Evolutionary conservation across 2,888 invertebrate genomes (phyloP), one percentile per base, ranked within the genome.

Genomic region (Nipponacmea schrenckii): DNA sequence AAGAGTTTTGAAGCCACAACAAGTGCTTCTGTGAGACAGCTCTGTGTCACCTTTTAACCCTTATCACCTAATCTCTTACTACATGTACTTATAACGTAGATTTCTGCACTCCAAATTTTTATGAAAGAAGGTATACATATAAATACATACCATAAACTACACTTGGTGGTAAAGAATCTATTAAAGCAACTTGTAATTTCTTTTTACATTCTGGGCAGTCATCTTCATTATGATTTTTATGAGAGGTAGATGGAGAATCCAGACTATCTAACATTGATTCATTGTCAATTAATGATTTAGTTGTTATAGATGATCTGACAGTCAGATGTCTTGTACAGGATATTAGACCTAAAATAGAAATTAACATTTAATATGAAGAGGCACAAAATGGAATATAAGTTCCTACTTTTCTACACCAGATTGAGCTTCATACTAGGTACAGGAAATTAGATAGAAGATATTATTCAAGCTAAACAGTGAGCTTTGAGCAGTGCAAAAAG

Each of bases 291-390:
- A 62, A 44, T 3, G 71, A 65, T n/a, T 79, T 71, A 10, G 87
- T 78, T 8, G 76, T 75, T n/a, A 90, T 79, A 27, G 84, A 82
- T 4, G 90, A 89, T 67, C 88, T 84, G 26, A 91, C 95, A 1
- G 96, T 94, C 72, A 98, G 91, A 87, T 98, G 98, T 69, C 96
- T 91, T 0, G 95, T 95, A 88, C 98, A 98, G 78, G 94, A 95
- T 78, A 98, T 96, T 84, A 98, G 90, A 90, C 96, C 90, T 91
- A 78, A 56, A 83, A 74, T 20, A 45, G 20, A 24, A 5, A n/a
- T 31, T 31, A 31, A 31, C 31, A 31, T 31, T n/a, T n/a, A 2
- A 31, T 31, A 31, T 31, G 31, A 31, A 31, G 2, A 31, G 4
- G 7, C 31, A 31, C 31, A 31, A 4, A 31, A 31, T 31, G 4